Base-by-base conservation (phyloP, 2,888 invertebrate species). In the Danaus chrysippus region DNA sequence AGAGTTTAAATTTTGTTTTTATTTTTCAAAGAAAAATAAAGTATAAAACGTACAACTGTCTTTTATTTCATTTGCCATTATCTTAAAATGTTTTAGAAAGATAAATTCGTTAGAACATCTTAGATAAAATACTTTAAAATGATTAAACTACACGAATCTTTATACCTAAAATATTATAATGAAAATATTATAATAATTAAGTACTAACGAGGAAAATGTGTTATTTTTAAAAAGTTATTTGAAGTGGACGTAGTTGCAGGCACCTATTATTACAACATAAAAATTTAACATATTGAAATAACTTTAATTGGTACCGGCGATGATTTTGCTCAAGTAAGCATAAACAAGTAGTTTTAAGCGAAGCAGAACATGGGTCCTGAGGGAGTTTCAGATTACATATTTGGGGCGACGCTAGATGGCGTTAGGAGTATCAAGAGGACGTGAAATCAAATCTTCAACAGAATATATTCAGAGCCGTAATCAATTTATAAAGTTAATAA, bases 1-100 rank as follows among this genome's bases (percentile, higher is more conserved):
- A 90, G 84, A 88, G 85, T 89, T 85, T 88, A 86, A 85, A 81
- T 83, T 87, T 87, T 86, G 84, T 86, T 90, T 85, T 86, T 87
- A 85, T 86, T 87, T 87, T 88, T 87, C 81, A 84, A 84, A 84
- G 81, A 83, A 85, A 84, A 86, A 84, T 87, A 88, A 86, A 89
- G 72, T 75, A 72, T 79, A 78, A 79, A 81, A 77, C 70, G 66
- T 71, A 66, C 11, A 3, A 15, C 13, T 58, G 23, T 19, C 66
- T 65, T 81, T 73, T 79, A 77, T 69, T 75, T 75, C 23, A 34
- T 49, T 17, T 49, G 9, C 17, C 17, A 15, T 49, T 10, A 11
- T 11, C 49, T n/a, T n/a, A 43, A n/a, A 10, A 43, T 12, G 11
- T 43, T 43, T 12, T 12, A n/a, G 11, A 43, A 43, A 3, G n/a